These are phyloP conservation scores for Thysanoteuthis rhombus DNA, from an alignment of 2,888 invertebrate species.

Conservation along the genomic window DNA sequence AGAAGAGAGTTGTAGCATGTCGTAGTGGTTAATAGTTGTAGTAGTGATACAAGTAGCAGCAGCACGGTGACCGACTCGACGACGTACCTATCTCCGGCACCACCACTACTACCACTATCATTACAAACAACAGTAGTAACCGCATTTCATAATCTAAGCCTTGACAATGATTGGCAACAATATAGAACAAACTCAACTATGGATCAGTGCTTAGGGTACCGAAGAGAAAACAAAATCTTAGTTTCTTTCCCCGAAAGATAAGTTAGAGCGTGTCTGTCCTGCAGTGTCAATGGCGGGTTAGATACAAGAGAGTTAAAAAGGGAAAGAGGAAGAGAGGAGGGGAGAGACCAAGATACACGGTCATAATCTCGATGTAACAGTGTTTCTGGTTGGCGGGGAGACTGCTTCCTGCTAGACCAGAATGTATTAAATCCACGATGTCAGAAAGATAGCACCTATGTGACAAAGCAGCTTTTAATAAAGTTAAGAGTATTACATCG, in stretches of 20 bases:
- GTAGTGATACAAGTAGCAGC: neutral
- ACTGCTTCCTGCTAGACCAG: neutral
- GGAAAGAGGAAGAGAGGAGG: neutral
- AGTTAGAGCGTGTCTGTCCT: neutral
- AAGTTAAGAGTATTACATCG: neutral
- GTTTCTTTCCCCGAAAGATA: neutral
- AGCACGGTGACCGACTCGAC: neutral
- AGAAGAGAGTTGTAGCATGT: neutral
- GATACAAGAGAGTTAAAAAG: neutral
- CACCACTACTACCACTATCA: neutral
- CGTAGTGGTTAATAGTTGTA: neutral
- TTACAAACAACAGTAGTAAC: neutral
- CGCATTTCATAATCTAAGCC: neutral
- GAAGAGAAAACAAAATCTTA: neutral
- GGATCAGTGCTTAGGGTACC: neutral
- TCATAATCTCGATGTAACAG: neutral
- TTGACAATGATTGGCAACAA: neutral
- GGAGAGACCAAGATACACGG: neutral
- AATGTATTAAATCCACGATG: neutral
- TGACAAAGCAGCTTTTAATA: neutral
- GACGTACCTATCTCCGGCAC: neutral
- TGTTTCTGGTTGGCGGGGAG: neutral
- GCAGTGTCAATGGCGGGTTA: neutral
- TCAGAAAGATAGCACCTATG: neutral
- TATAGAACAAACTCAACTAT: neutral